Percentiles rank a stretch among this genome's conserved stretches.
Conservation (phyloP, 2,113 vertebrate genomes). For the Elephantulus edwardii region DNA sequence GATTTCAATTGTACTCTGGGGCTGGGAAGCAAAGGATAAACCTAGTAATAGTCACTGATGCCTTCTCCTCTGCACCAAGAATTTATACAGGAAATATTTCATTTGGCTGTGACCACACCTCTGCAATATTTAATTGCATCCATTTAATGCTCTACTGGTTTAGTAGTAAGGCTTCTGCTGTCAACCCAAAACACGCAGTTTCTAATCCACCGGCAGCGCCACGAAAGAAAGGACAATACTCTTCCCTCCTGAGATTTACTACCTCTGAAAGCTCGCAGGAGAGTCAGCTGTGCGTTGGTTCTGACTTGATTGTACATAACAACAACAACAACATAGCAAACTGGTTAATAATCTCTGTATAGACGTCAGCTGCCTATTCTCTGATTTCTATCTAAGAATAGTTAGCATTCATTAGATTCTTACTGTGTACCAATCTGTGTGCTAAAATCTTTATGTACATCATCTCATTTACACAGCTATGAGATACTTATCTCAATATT, state of each 20-base stretch:
- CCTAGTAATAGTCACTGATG: background rate
- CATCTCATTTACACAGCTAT: background rate
- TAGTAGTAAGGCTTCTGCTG: no score
- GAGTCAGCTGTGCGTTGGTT: no score
- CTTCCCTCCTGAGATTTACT: no score
- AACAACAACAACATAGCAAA: no score
- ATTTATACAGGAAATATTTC: background rate
- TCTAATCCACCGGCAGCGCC: no score
- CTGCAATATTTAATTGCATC: background rate
- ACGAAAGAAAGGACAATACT: no score
- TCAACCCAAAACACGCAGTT: no score
- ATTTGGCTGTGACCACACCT: background rate
- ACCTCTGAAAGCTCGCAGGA: no score
- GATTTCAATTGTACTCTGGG: background rate
- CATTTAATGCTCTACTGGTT: no score
- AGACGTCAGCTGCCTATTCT: background rate
- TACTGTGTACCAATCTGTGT: background rate
- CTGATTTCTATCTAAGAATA: slow-evolving; percentile 42
- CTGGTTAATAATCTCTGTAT: background rate
- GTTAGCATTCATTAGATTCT: background rate
- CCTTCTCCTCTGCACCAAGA: background rate
- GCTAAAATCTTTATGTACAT: background rate
- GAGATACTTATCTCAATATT: background rate
- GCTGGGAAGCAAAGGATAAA: background rate
- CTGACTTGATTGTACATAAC: no score